Evolutionary conservation across 2,797 vertebrate species (phyloP), one percentile per base, ranked within the genome.

Genomic region (Gymnopithys bicolor): DNA sequence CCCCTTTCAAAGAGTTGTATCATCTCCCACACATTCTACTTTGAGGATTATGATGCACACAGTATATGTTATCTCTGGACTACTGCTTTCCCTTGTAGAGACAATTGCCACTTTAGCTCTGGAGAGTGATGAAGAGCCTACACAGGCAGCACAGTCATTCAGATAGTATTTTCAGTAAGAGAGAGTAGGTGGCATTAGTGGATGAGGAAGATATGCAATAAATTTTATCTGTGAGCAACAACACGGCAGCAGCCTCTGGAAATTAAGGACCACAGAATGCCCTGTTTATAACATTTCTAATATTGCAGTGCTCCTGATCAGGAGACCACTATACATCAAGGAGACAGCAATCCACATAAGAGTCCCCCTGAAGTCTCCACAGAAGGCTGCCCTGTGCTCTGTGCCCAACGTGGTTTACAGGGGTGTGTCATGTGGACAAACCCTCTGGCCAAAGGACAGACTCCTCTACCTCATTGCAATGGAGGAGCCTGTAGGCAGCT

Each of bases 11-110:
- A 75, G 85, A 78, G 23, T 23, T 90, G 39, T 78, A 83, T 64
- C 74, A 70, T 79, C 70, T 93, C 91, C 85, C 85, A 94, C 85
- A 67, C 55, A n/a, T 79, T 70, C 88, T 82, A 56, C 83, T 97
- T 88, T 46, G 56, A 81, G 81, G 64, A 92, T 67, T 90, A 83
- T 90, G 84, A 95, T 82, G 81, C 84, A 93, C 22, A 30, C 67
- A 74, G 70, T 82, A 9, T 11, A 79, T 6, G 19, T 79, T 88
- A 84, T 46, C 74, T 73, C 74, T 46, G n/a, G 70, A 68, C 88
- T 74, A n/a, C 37, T 63, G 70, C 25, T 63, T 69, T 87, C 48
- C 67, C 77, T 88, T 70, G 43, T 16, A 91, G 68, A 91, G 58
- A 88, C 74, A 86, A 95, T 60, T 91, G 67, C 62, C 49, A 78